phyloP scores from a whole-genome alignment of 2,797 vertebrate genomes.

The Pseudocheirus occidentalis region DNA sequence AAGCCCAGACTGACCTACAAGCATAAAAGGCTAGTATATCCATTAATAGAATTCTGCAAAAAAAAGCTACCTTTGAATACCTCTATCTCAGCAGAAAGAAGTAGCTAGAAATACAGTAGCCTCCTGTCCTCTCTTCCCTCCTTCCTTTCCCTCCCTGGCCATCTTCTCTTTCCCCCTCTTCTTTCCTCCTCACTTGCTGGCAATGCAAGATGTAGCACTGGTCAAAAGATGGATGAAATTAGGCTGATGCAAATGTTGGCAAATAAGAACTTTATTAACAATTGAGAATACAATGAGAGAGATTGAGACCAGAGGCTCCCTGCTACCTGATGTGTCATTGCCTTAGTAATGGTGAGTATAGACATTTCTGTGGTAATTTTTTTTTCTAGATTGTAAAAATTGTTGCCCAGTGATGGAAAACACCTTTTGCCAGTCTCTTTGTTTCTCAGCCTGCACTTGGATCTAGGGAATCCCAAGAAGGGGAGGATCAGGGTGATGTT shows the following conservation, averaged over 20 bases:
- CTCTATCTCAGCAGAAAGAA: slow-evolving; percentile 11
- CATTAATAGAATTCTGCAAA: not conserved
- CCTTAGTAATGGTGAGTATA: slow-evolving; percentile 12
- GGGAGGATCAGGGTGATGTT: not conserved
- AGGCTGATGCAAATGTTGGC: not conserved
- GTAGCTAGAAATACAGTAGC: not conserved
- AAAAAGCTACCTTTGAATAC: not conserved
- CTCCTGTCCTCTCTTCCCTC: not conserved
- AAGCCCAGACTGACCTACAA: slow-evolving; percentile 46
- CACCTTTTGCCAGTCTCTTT: not conserved
- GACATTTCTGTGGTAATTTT: slow-evolving; percentile 33
- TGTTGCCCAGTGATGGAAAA: slow-evolving; percentile 26
- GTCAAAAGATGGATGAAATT: not conserved
- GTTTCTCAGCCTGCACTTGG: not conserved
- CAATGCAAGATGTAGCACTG: not conserved
- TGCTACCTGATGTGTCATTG: slow-evolving; percentile 31
- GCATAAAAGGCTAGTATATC: slow-evolving; percentile 30
- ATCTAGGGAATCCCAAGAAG: not conserved
- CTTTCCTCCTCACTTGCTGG: not conserved
- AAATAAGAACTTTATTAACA: slow-evolving; percentile 32
- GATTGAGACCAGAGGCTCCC: not conserved
- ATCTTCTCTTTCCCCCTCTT: slow-evolving; percentile 16
- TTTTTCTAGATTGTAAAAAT: slow-evolving; percentile 20
- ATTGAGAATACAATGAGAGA: slow-evolving; percentile 6
- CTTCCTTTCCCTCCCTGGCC: not conserved